Evolutionary conservation across 2,113 vertebrate genomes (phyloP), one percentile per base, ranked within the genome.

Genomic region (Seriola rivoliana): DNA sequence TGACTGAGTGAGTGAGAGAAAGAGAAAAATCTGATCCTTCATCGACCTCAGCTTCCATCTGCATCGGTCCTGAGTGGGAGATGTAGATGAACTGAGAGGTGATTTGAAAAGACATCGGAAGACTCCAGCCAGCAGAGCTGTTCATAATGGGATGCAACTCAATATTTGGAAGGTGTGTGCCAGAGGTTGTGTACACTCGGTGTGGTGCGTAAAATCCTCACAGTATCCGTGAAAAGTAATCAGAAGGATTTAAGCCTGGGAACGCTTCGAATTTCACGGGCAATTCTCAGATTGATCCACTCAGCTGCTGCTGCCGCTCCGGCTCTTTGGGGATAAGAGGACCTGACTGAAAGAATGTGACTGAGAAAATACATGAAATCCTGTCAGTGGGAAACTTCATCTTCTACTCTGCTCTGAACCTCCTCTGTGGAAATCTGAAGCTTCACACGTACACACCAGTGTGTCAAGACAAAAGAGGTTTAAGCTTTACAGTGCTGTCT

Each of bases 221-320:
- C 58, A 19, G 46, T 57, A 74, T 70, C 78, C 50, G 10, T 67
- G 50, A 81, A 78, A 83, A 57, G 21, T 82, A 62, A 83, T 72
- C 73, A 78, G 81, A 69, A 25, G 62, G 69, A 75, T 71, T 82
- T 75, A 25, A 69, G 70, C n/a, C 29, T 25, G 71, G 63, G 8
- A 62, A 81, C 21, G 6, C 40, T 38, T 19, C 21, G 60, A 60
- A 84, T 83, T 87, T 87, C 75, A 82, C 13, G 8, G 65, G 65
- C 52, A 81, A 52, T 71, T 76, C 64, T 77, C 57, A 62, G 64
- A 85, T 82, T 80, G 72, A 89, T 85, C 67, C 80, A 60, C 52
- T 74, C 50, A 64, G 84, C 86, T 60, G 70, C 65, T 50, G 19
- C 62, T 52, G 34, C 42, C 25, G 79, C 52, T 70, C 66, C 23